Percentiles rank a stretch among this genome's conserved stretches.
phyloP scores from a whole-genome alignment of 92 coral and sea anemone genomes.

The Zoanthus gigantus region DNA sequence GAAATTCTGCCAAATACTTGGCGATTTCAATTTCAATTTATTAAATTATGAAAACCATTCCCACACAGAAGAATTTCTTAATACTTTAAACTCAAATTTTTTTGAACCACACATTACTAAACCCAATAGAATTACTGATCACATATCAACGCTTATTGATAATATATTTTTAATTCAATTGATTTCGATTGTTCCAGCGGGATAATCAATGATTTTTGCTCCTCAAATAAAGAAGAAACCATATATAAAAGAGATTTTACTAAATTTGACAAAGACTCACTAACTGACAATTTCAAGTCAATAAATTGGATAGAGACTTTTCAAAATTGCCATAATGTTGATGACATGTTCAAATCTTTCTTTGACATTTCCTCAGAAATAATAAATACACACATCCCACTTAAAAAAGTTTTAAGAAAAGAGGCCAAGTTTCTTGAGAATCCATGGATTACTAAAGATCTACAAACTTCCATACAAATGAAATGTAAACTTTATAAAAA shows the following conservation, averaged over 20 bases:
- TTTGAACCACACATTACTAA: constrained; percentile 43
- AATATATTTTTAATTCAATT: constrained; percentile 59
- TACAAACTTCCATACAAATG: not conserved
- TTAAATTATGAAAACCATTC: constrained; percentile 58
- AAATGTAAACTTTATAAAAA: constrained; percentile 19
- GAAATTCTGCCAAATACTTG: constrained; percentile 36
- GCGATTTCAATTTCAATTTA: constrained; percentile 57
- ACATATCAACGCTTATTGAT: constrained; percentile 68
- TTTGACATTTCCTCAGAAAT: no score
- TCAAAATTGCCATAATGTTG: not conserved
- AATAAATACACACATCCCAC: no score
- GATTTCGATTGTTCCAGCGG: constrained; percentile 58
- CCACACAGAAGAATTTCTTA: constrained; percentile 62
- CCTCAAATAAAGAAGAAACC: constrained; percentile 39
- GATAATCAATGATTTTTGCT: constrained; percentile 36
- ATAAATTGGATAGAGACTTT: not conserved
- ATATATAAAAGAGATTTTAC: constrained; percentile 35
- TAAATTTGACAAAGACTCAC: not conserved
- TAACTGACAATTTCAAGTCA: not conserved
- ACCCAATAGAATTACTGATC: constrained; percentile 49
- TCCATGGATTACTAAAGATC: not conserved
- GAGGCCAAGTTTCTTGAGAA: not conserved
- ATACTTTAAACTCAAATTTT: constrained; percentile 50
- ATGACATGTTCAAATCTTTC: no score
- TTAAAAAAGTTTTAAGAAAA: no score